phyloP scores from a whole-genome alignment of 2,888 invertebrate species.

The Nezara viridula region DNA sequence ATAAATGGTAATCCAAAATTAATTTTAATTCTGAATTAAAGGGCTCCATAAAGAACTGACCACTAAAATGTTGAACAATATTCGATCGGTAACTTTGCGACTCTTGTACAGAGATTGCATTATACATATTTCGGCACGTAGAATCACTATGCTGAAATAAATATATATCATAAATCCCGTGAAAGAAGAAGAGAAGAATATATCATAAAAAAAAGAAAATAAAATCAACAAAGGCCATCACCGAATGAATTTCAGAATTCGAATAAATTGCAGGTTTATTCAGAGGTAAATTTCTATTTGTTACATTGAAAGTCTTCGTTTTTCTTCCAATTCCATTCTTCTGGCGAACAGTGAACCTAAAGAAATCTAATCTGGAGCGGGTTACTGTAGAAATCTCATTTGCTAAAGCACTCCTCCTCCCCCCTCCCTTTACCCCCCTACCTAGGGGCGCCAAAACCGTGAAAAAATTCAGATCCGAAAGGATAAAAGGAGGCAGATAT shows the following conservation, averaged over 20 bases:
- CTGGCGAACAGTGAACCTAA: slow-evolving; percentile 26
- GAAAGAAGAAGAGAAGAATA: background rate
- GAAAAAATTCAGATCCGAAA: slow-evolving; percentile 41
- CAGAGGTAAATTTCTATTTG: slow-evolving; percentile 18
- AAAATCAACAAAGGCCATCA: background rate
- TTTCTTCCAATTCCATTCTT: slow-evolving; percentile 21
- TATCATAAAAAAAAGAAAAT: background rate
- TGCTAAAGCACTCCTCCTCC: slow-evolving; percentile 24
- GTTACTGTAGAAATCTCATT: slow-evolving; percentile 42
- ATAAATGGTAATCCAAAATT: no score
- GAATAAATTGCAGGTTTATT: slow-evolving; percentile 26
- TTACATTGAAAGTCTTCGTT: slow-evolving; percentile 14
- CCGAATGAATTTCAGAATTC: background rate
- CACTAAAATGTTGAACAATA: no score
- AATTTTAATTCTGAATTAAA: no score
- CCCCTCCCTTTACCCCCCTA: background rate
- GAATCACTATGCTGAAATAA: no score
- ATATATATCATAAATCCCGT: background rate
- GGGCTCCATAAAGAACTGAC: no score
- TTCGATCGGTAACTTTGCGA: no score
- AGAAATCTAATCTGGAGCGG: slow-evolving; percentile 27
- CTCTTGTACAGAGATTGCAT: no score
- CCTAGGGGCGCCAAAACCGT: slow-evolving; percentile 11
- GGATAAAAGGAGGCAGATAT: background rate
- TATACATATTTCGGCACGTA: no score